phyloP scores from a whole-genome alignment of 1,140 invertebrate species.

The Zaprionus nigranus region DNA sequence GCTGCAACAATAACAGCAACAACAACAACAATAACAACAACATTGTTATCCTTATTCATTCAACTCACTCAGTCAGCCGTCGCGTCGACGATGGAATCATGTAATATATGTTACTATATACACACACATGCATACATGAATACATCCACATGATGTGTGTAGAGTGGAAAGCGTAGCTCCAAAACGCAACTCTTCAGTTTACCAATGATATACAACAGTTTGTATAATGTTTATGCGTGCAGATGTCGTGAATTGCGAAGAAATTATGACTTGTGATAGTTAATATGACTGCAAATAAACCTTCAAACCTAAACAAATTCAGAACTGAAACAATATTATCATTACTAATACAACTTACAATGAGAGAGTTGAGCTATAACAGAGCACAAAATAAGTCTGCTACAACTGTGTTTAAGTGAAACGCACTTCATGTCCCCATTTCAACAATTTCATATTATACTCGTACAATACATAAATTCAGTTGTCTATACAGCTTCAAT shows the following conservation, averaged over 20 bases:
- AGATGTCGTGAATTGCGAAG: neutral
- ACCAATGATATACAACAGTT: conserved; percentile 8
- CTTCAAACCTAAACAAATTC: neutral
- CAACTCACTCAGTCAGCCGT: conserved; percentile 34
- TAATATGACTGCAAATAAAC: neutral
- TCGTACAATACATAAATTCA: no score
- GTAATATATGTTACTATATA: conserved; percentile 34
- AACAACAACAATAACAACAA: conserved; percentile 38
- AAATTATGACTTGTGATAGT: neutral
- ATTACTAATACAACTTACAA: no score
- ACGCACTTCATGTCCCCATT: no score
- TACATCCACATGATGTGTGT: neutral
- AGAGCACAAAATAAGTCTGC: no score
- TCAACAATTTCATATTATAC: no score
- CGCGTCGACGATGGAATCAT: conserved; percentile 39
- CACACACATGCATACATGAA: neutral
- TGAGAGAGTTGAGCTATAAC: no score
- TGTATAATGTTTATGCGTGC: conserved; percentile 19
- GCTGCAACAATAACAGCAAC: conserved; percentile 30
- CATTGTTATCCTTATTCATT: conserved; percentile 42
- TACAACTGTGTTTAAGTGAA: no score
- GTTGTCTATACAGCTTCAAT: no score
- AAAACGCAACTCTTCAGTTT: conserved; percentile 16
- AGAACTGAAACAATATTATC: neutral
- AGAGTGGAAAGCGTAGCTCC: neutral